Evolutionary conservation across 2,113 vertebrate species (phyloP).

Genomic region (Sarotherodon lohbergeri): DNA sequence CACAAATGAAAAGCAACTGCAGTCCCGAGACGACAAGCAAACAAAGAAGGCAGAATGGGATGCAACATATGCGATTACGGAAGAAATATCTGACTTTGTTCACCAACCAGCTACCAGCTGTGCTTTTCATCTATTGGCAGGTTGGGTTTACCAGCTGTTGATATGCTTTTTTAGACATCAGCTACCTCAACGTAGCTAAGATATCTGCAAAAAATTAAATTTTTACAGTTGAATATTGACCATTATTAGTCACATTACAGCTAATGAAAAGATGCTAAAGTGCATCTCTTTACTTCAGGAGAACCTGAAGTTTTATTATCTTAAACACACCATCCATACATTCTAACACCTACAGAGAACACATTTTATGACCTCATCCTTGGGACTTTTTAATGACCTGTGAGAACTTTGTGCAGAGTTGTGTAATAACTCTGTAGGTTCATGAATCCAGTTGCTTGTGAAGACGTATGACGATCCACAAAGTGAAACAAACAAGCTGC

Average conservation of each 20-base stretch:
- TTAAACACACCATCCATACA: background rate
- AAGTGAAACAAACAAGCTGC: background rate
- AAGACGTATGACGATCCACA: background rate
- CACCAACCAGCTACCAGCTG: background rate
- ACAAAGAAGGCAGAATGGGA: rapidly evolving
- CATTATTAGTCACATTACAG: background rate
- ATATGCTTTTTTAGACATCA: background rate
- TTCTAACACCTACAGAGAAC: background rate
- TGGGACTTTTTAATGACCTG: background rate
- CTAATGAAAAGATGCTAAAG: background rate
- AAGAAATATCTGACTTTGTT: background rate
- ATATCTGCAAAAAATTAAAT: rapidly evolving
- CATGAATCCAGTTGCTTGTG: background rate
- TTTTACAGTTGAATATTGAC: background rate
- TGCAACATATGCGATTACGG: background rate
- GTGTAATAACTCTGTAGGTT: background rate
- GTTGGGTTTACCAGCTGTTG: background rate
- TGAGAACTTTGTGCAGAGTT: background rate
- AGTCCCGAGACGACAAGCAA: rapidly evolving
- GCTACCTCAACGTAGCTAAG: background rate
- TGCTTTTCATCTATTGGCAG: background rate
- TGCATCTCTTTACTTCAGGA: background rate
- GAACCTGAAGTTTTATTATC: background rate
- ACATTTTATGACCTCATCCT: background rate
- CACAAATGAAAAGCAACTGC: background rate